Evolutionary conservation across 1,140 invertebrate genomes (phyloP), one percentile per base, ranked within the genome.

Genomic region (Atta cephalotes): DNA sequence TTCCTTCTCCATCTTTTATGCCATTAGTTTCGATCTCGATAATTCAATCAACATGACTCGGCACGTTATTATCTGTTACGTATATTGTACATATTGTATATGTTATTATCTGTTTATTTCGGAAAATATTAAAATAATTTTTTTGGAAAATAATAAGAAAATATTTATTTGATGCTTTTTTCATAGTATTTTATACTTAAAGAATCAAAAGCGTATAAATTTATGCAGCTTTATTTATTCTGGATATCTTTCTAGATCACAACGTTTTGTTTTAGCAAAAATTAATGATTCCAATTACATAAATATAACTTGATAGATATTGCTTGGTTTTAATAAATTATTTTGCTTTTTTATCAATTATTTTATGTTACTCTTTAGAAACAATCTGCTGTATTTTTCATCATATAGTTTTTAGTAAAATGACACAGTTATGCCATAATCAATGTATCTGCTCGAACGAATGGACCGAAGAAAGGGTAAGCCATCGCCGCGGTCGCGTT

Each of bases 381-480:
- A 1, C 16, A 51, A 62, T 60, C 14, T 56, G 14, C 21, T 12
- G 35, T 12, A 56, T 78, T 87, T 56, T 35, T 85, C 66, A 18
- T 53, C 3, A 25, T 21, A 6, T 4, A n/a, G 18, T 88, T 81
- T 72, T 86, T 49, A 58, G 45, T 9, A 14, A n/a, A 70, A 60
- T 6, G 49, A 39, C 21, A 53, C 31, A 25, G 5, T 82, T 60
- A 18, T n/a, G 14, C 84, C 28, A 39, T 66, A 85, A 68, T 35
- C 68, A 53, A 62, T 70, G 62, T 80, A 56, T 70, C 35, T 86
- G 85, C 72, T 49, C 25, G 53, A 56, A 74, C 62, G 53, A 88
- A 62, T 35, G 7, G 68, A 85, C 49, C 60, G 62, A 89, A 25
- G 49, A 88, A 77, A 89, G 65, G 49, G 65, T n/a, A 51, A 31